Percentiles rank a stretch among this genome's conserved stretches.
These are phyloP conservation scores for Brachypodius melanocephalos DNA, from an alignment of 2,113 vertebrate species.

Conservation along the genomic window DNA sequence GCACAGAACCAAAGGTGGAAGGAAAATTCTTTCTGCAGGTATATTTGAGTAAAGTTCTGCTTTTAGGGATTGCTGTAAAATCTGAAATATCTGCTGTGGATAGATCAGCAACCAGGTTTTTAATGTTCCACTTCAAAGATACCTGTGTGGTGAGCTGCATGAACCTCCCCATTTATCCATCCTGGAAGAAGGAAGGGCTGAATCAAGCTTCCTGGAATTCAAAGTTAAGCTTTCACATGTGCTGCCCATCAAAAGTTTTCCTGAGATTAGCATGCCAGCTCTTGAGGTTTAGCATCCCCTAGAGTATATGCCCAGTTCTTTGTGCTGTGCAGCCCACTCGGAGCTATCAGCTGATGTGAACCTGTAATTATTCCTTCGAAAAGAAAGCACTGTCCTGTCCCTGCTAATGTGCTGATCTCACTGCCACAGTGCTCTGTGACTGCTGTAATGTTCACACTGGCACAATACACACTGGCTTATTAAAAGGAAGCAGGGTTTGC, in stretches of 20 bases:
- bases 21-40: not conserved
- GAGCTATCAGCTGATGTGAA: not conserved
- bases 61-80: not conserved
- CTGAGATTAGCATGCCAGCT: not conserved
- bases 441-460: not conserved
- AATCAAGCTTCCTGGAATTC: not conserved
- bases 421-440: not conserved
- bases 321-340: not conserved
- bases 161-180: not conserved
- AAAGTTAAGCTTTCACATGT: not conserved
- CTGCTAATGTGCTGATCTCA: not conserved
- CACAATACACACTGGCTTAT: not conserved
- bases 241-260: slow-evolving; percentile 3
- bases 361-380: not conserved
- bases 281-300: not conserved
- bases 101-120: not conserved
- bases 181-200: not conserved
- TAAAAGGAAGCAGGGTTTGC: not conserved
- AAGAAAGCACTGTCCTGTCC: not conserved
- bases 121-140: not conserved
- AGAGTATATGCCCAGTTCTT: not conserved
- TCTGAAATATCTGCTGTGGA: not conserved
- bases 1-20: not conserved
- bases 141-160: not conserved
- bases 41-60: not conserved